These are phyloP conservation scores for Acropora tenuis DNA, from an alignment of 64 coral and sea anemone genomes.

Conservation along the genomic window DNA sequence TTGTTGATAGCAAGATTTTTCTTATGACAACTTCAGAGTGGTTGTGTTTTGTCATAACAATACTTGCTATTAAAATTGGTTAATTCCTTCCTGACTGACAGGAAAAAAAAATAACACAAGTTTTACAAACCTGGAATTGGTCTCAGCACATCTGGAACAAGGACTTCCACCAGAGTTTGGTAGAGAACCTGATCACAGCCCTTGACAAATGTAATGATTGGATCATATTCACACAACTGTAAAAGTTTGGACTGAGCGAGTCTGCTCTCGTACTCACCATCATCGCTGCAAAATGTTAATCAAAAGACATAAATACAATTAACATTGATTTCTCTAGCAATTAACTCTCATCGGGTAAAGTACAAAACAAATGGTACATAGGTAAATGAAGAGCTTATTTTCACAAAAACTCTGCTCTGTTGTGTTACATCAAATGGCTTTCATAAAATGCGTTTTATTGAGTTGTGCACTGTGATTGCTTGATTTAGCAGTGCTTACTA, in stretches of 20 bases:
- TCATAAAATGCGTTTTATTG: too few relatives aligned
- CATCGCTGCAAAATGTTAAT: conserved; percentile 49
- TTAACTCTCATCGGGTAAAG: too few relatives aligned
- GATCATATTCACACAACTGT: conserved; percentile 88
- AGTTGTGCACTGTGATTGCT: too few relatives aligned
- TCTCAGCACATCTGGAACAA: conserved; percentile 96
- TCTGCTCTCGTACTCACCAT: conserved; percentile 88
- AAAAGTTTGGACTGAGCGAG: conserved; percentile 85
- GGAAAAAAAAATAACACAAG: neutral
- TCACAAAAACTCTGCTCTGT: too few relatives aligned
- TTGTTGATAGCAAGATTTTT: too few relatives aligned
- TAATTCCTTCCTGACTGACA: neutral
- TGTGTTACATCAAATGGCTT: too few relatives aligned
- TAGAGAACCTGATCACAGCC: conserved; percentile 94
- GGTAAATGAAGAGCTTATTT: too few relatives aligned
- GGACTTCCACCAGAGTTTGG: conserved; percentile 93
- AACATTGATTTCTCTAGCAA: too few relatives aligned
- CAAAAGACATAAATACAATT: neutral
- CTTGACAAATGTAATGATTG: conserved; percentile 87
- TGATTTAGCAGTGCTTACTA: too few relatives aligned
- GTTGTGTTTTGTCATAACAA: too few relatives aligned
- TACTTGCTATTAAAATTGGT: neutral
- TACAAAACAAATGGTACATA: too few relatives aligned
- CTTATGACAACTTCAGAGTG: too few relatives aligned
- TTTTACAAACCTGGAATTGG: conserved; percentile 92